Conservation (phyloP, 2,888 invertebrate genomes). For the Rhagonycha lutea region DNA sequence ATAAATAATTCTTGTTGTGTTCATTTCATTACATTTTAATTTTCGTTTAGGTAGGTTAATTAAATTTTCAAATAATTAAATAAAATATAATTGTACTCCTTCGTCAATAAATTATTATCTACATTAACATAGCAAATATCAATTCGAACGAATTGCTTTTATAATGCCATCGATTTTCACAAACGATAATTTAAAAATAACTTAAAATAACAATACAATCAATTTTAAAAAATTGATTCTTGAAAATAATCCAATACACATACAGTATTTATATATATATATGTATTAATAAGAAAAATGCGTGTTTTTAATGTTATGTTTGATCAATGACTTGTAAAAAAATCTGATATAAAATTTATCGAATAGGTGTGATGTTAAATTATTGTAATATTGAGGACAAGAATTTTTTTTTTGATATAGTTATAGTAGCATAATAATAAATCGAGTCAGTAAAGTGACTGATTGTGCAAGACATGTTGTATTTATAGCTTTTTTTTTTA, state of each 20-base stretch:
- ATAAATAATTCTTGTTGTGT: not conserved
- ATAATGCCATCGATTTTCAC: not conserved
- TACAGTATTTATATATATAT: too few relatives aligned
- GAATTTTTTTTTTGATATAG: not conserved
- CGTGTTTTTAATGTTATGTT: not conserved
- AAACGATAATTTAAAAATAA: not conserved
- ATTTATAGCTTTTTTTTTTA: not conserved
- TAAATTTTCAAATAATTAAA: not conserved
- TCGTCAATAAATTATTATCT: not conserved
- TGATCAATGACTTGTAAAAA: not conserved
- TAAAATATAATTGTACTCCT: not conserved
- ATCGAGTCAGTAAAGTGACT: not conserved
- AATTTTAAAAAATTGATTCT: not conserved
- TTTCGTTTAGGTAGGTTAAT: not conserved
- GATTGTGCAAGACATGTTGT: not conserved
- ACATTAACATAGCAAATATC: not conserved
- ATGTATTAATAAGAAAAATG: too few relatives aligned
- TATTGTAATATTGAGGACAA: not conserved
- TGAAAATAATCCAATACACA: not conserved
- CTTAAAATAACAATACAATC: not conserved
- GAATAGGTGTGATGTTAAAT: not conserved
- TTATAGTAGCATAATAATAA: not conserved
- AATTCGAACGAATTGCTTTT: not conserved
- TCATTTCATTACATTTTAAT: not conserved
- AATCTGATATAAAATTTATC: too few relatives aligned